A percentile compares a stretch with the other conserved stretches of the same genome.
Evolutionary conservation across 2,797 vertebrate genomes (phyloP).

Genomic region (Anabas testudineus): DNA sequence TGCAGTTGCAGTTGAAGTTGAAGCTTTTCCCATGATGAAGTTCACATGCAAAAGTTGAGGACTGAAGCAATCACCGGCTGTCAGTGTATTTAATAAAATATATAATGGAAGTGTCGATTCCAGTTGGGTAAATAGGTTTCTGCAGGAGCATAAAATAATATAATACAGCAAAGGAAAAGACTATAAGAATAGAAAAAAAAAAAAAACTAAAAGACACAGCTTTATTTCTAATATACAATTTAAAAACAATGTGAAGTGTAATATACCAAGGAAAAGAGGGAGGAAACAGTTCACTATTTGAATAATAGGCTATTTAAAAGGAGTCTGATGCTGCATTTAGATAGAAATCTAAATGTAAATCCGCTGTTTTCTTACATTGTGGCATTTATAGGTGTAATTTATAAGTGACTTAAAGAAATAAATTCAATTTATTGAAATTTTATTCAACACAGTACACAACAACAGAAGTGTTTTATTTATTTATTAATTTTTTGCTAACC

Average conservation of each 20-base stretch:
- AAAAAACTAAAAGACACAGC: too few species aligned
- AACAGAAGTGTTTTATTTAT: too few species aligned
- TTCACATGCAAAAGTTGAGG: slow-evolving; percentile 21
- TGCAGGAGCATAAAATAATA: slow-evolving; percentile 38
- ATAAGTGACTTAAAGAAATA: background rate
- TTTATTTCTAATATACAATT: too few species aligned
- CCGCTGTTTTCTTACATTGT: background rate
- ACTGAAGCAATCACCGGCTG: slow-evolving; percentile 1
- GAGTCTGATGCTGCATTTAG: background rate
- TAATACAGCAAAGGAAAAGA: slow-evolving; percentile 1
- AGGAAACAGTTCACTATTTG: background rate
- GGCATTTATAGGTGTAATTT: background rate
- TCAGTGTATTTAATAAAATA: slow-evolving; percentile 39
- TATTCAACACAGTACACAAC: too few species aligned
- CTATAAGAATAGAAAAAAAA: background rate
- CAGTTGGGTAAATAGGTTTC: slow-evolving; percentile 38
- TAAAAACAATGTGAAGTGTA: too few species aligned
- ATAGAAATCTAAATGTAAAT: too few species aligned
- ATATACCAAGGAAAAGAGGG: background rate
- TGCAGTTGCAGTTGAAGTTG: background rate
- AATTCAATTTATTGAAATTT: too few species aligned
- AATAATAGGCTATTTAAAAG: background rate
- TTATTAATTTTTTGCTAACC: too few species aligned
- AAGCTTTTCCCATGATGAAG: slow-evolving; percentile 22
- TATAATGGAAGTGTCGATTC: slow-evolving; percentile 35